Evolutionary conservation across 2,888 invertebrate genomes (phyloP).

Genomic region (Acleris holmiana): DNA sequence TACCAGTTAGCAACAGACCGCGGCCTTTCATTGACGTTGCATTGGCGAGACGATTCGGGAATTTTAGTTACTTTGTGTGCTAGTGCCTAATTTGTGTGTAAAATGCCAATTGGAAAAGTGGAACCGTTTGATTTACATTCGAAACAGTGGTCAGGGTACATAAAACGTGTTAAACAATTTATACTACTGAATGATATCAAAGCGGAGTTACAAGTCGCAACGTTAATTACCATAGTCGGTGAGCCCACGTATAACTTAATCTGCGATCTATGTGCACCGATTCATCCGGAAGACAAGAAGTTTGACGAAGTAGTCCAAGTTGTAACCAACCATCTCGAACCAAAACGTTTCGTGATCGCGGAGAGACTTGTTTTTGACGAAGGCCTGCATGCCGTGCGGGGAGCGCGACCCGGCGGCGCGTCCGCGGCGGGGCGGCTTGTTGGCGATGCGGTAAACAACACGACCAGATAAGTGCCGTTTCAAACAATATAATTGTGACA

Average conservation of each 20-base stretch:
- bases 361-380: background rate
- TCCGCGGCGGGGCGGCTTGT: background rate
- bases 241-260: conserved; percentile 35
- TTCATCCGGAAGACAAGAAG: background rate
- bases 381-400: background rate
- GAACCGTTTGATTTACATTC: conserved; percentile 4
- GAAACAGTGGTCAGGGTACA: background rate
- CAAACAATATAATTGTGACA: background rate
- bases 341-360: background rate
- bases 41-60: too few relatives aligned
- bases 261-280: conserved; percentile 34
- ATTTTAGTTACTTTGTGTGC: too few relatives aligned
- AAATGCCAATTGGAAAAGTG: background rate
- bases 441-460: background rate
- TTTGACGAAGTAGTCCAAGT: background rate
- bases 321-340: conserved; percentile 1
- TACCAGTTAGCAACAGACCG: background rate
- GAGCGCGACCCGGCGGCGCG: background rate
- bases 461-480: background rate
- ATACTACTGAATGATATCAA: conserved; percentile 30
- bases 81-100: too few relatives aligned
- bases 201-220: conserved; percentile 25
- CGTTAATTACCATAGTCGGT: conserved; percentile 33
- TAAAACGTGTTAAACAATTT: conserved; percentile 28
- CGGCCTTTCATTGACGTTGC: too few relatives aligned